Evolutionary conservation across 2,888 invertebrate species (phyloP), one percentile per base, ranked within the genome.

Genomic region (Epinotia demarniana): DNA sequence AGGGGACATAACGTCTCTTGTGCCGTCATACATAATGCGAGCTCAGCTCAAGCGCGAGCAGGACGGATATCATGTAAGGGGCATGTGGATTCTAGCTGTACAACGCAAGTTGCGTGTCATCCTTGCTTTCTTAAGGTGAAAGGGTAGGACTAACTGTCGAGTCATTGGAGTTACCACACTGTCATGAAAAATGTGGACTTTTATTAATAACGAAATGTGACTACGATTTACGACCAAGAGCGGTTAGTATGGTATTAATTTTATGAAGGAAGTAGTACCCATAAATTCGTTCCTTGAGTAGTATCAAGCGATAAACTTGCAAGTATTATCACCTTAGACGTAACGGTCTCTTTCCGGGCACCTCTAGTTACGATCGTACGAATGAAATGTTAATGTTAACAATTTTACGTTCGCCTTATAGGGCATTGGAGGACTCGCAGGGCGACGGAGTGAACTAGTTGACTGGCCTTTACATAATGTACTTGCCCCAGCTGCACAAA

Each of bases 11-110:
- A 77, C 49, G 66, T 63, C 64, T 72, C 67, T 23, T 33, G 61
- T 67, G 72, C 53, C 72, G 75, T 72, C 72, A 70, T 66, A 83
- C 82, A 84, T 81, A 80, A 81, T 81, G 81, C 78, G 79, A 82
- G 77, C 77, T 75, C 77, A 82, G 77, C 77, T 75, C 77, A 69
- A 76, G 76, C 79, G 78, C 80, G 80, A 80, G 79, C 79, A 81
- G 66, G 84, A 81, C 83, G 83, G 82, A 86, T 84, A 85, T 84
- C 82, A 83, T 84, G 81, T 80, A 71, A 73, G 75, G 53, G 71
- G 69, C 63, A n/a, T 64, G 62, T 64, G 64, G 66, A 74, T 64
- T 75, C 53, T 75, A 58, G 23, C 79, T 79, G 78, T 72, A 73
- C 61, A 55, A 70, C 19, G 72, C 23, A 62, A 71, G 57, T 57